Base-by-base conservation (phyloP, 2,888 invertebrate species). In the Choristoneura rosaceana region DNA sequence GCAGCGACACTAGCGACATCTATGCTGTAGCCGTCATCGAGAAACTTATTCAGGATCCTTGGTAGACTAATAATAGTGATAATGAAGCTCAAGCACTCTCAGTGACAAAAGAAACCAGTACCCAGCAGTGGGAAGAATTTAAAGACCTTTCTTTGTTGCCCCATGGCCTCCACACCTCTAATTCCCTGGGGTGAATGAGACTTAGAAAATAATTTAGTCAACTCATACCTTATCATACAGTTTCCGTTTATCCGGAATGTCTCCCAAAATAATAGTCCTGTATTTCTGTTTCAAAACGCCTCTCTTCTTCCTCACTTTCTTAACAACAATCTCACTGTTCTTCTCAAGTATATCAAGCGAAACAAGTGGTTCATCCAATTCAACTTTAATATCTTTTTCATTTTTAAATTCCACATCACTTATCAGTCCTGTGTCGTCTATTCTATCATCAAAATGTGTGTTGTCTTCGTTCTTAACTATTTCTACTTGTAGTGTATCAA, bases 161-260 rank as follows among this genome's bases (percentile, higher is more conserved):
- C 25, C 25, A 25, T 1, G 25, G 25, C 25, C 25, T 25, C 25
- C 25, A 25, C 25, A 25, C 25, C 38, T 38, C 38, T 34, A 34
- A 34, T 3, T 34, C 25, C 25, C 25, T 25, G 25, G 25, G 25
- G 1, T 25, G 25, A 25, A 25, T 25, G 25, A 25, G 2, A 25
- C 2, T 25, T 25, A 4, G 3, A 15, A 15, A 50, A 50, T n/a
- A 12, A 12, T n/a, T n/a, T 50, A n/a, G 4, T 8, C 8, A 50
- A 8, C 15, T 4, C 59, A 38, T 64, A 73, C 73, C 34, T 64
- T 52, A 7, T 73, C 73, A n/a, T 73, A 73, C 25, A 64, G 59
- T 5, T 33, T 64, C 64, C 68, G 33, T 34, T 73, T 73, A 59
- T 73, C 69, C 3, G n/a, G 15, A 38, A 73, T 60, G 41, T 73